Conservation (phyloP, 2,888 invertebrate species). For the Ophion costatus region DNA sequence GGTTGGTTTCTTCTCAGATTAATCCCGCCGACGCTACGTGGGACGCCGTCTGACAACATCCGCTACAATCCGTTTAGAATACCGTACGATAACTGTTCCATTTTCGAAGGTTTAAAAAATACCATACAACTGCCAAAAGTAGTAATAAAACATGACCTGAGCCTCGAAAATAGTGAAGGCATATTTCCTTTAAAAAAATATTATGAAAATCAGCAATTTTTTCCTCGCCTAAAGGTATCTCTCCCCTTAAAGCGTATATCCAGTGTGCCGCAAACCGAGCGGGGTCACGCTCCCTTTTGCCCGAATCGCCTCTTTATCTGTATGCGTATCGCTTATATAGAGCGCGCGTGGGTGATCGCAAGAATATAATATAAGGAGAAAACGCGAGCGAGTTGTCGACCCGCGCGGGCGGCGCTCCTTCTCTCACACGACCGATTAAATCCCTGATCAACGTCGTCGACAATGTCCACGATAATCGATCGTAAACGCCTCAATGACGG, state of each 20-base stretch:
- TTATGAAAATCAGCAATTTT: too few species aligned
- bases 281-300: conserved; percentile 65
- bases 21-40: too few species aligned
- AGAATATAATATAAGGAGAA: conserved; percentile 40
- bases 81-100: too few species aligned
- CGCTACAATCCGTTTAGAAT: too few species aligned
- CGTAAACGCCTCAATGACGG: conserved; percentile 60
- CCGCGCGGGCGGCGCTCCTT: conserved; percentile 38
- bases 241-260: conserved; percentile 35
- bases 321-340: conserved; percentile 3
- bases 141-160: too few species aligned
- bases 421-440: conserved; percentile 60
- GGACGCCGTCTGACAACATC: too few species aligned
- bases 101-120: too few species aligned
- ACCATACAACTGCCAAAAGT: too few species aligned
- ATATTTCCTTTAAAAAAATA: too few species aligned
- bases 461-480: conserved; percentile 70
- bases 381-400: conserved; percentile 29
- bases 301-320: conserved; percentile 33
- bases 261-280: conserved; percentile 51
- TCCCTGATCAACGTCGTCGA: conserved; percentile 58
- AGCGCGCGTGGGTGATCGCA: conserved; percentile 60
- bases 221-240: too few species aligned
- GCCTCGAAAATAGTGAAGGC: too few species aligned
- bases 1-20: too few species aligned